phyloP scores from a whole-genome alignment of 2,797 vertebrate genomes.

The Glyptemys insculpta region DNA sequence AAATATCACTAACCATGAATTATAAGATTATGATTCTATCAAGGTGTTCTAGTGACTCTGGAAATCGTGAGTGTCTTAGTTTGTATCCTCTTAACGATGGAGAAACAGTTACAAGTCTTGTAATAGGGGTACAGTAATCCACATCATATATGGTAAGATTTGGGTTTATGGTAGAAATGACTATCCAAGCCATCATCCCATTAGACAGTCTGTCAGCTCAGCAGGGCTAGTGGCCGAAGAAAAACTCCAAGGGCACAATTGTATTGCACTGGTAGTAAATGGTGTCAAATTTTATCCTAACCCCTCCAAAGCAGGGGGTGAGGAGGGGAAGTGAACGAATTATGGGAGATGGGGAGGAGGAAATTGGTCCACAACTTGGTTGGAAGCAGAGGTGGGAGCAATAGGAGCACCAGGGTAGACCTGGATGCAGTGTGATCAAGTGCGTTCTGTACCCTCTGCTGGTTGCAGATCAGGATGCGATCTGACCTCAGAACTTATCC shows the following conservation, averaged over 20 bases:
- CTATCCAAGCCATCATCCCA: not conserved
- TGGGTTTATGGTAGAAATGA: not conserved
- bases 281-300: not conserved
- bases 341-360: not conserved
- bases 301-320: not conserved
- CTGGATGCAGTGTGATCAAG: not conserved
- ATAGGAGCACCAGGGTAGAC: not conserved
- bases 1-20: constrained; percentile 17
- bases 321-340: not conserved
- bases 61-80: constrained; percentile 32
- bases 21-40: constrained; percentile 27
- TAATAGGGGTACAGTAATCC: not conserved
- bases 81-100: not conserved
- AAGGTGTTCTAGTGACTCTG: constrained; percentile 7
- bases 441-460: not conserved
- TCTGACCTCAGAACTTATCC: not conserved
- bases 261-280: not conserved
- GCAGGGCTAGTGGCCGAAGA: not conserved
- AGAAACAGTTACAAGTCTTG: not conserved
- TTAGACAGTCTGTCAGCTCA: not conserved
- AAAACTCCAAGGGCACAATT: not conserved
- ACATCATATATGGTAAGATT: not conserved
- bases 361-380: not conserved
- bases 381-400: not conserved
- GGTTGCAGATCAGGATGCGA: not conserved